A percentile compares a stretch with the other conserved stretches of the same genome.
Conservation (phyloP, 2,113 vertebrate genomes). For the Prunella fulvescens region DNA sequence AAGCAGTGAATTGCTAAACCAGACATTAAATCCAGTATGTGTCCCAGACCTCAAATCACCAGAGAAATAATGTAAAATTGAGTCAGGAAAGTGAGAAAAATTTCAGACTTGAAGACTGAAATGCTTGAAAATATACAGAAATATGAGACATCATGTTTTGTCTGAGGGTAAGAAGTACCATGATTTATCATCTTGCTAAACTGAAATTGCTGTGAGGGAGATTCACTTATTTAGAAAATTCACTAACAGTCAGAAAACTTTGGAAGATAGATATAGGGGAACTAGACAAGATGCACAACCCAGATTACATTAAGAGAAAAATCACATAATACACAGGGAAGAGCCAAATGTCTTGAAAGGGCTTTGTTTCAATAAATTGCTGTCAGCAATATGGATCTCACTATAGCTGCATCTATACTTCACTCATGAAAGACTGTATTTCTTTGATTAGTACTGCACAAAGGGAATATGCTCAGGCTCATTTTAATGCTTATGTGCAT, state of each 20-base stretch:
- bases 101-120: neutral
- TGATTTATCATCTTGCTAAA: neutral
- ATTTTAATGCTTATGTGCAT: neutral
- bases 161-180: neutral
- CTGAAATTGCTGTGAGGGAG: neutral
- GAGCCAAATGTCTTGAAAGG: neutral
- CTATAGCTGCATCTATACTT: neutral
- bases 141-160: neutral
- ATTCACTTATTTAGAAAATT: neutral
- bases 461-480: neutral
- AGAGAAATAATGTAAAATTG: neutral
- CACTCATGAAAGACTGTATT: neutral
- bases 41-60: neutral
- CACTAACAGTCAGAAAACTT: neutral
- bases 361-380: neutral
- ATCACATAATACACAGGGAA: neutral
- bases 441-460: neutral
- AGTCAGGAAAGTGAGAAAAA: neutral
- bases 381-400: neutral
- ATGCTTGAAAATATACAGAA: neutral
- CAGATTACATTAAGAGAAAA: neutral
- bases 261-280: neutral
- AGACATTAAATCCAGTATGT: neutral
- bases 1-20: neutral
- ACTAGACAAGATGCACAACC: neutral